phyloP scores from a whole-genome alignment of 53 echinoderm and acorn worm genomes.

The Patiria pectinifera region DNA sequence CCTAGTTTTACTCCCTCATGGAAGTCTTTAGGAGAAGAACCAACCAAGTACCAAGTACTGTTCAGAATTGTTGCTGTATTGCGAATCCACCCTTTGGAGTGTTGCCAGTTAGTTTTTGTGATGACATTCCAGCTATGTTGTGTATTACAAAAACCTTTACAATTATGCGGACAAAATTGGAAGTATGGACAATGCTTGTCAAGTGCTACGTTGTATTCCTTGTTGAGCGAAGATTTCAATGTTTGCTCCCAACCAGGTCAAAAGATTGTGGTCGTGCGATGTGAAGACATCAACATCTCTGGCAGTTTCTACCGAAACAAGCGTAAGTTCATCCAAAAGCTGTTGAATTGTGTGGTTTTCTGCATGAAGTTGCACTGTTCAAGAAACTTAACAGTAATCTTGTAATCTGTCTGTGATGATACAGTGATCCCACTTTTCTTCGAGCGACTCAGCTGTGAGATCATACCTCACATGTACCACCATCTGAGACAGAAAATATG shows the following conservation, averaged over 20 bases:
- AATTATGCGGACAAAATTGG: no score
- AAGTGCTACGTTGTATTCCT: no score
- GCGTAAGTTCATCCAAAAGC: slow-evolving; percentile 69
- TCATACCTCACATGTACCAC: slow-evolving; percentile 61
- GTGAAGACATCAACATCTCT: slow-evolving; percentile 97
- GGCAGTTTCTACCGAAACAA: slow-evolving; percentile 99
- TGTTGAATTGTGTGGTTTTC: no score
- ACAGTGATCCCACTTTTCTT: slow-evolving; percentile 43
- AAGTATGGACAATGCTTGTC: no score
- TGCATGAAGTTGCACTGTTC: no score
- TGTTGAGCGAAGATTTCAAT: background rate
- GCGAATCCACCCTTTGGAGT: background rate
- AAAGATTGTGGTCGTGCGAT: slow-evolving; percentile 92
- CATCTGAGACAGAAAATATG: slow-evolving; percentile 64
- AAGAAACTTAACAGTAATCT: no score
- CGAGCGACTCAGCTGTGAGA: slow-evolving; percentile 54
- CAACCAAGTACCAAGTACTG: no score
- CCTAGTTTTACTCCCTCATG: no score
- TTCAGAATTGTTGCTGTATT: no score
- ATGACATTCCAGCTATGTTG: no score
- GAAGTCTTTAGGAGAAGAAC: no score
- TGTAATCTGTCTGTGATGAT: slow-evolving; percentile 65
- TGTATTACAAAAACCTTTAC: no score
- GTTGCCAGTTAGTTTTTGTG: background rate
- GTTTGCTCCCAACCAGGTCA: slow-evolving; percentile 68